Base-by-base conservation (phyloP, 2,113 vertebrate species). In the Atherinomorus stipes region DNA sequence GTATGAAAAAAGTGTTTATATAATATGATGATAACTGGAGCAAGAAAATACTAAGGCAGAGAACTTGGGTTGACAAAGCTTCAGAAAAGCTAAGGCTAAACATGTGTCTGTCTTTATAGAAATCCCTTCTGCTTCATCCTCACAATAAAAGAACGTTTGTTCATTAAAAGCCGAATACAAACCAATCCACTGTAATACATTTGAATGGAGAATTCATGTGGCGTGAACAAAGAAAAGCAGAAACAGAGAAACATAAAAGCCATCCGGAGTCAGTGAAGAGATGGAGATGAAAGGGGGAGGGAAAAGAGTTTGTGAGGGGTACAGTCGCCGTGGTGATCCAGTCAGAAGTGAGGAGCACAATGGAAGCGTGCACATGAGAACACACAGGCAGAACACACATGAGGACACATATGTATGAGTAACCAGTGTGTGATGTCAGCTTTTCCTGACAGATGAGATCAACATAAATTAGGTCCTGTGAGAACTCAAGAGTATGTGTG, bases 401-500 rank as follows among this genome's bases (percentile, higher is more conserved):
- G 21, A 42, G 47, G 44, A 66, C 34, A 40, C 50, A 72, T 25
- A 2, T 40, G 22, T 51, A 82, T 54, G 82, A 69, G 84, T 78
- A 85, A 76, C 50, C n/a, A 0, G 37, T 56, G 67, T 78, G 81
- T 84, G 78, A 77, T 83, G 83, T 81, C 86, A 87, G 86, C 83
- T 88, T 87, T 81, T 69, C 57, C 57, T 72, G 81, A 86, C 88
- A 87, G 83, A 85, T 84, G 73, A 58, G 54, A 84, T 78, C 71
- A 62, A 83, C 69, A 80, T 84, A 79, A 82, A 86, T 83, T 69
- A 88, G 52, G 31, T 37, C 66, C 59, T 26, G 60, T 47, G 50
- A 76, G 67, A 49, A 56, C 0, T 0, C 22, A 4, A 18, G 22
- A 26, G 15, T 38, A 18, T 54, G 26, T 54, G 54, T 37, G 40